A percentile compares a stretch with the other conserved stretches of the same genome.
Conservation (phyloP, 1,140 invertebrate species). For the Drosophila carrolli region DNA sequence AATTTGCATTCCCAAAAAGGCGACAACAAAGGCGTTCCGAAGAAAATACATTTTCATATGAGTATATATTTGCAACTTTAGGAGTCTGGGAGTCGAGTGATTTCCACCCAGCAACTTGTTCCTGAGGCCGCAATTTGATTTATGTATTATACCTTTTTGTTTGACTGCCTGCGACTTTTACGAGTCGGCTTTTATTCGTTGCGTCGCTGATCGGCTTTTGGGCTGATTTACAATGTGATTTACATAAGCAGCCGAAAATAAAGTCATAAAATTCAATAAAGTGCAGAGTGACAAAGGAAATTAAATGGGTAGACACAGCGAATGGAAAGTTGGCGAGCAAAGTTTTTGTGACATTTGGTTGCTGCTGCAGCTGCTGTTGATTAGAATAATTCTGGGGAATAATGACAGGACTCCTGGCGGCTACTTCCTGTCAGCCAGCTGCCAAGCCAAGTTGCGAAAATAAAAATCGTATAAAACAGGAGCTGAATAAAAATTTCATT, state of each 20-base stretch:
- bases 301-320: constrained; percentile 50
- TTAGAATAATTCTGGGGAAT: constrained; percentile 65
- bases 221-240: constrained; percentile 72
- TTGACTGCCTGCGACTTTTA: constrained; percentile 31
- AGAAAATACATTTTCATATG: constrained; percentile 19
- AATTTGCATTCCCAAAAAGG: constrained; percentile 65
- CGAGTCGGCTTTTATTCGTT: constrained; percentile 46
- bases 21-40: constrained; percentile 53
- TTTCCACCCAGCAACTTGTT: constrained; percentile 12
- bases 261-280: constrained; percentile 79
- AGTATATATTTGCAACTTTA: constrained; percentile 34
- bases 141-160: constrained; percentile 64
- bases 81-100: constrained; percentile 30
- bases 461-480: constrained; percentile 46
- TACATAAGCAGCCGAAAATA: constrained; percentile 74
- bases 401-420: constrained; percentile 51
- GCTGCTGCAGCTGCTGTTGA: constrained; percentile 49
- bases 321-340: constrained; percentile 13
- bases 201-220: constrained; percentile 37
- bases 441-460: constrained; percentile 34
- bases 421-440: constrained; percentile 50
- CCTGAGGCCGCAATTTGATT: constrained; percentile 70
- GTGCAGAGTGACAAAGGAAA: constrained; percentile 73
- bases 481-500: constrained; percentile 32
- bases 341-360: constrained; percentile 21